phyloP scores from a whole-genome alignment of 64 coral and sea anemone genomes.

The Actinia equina region DNA sequence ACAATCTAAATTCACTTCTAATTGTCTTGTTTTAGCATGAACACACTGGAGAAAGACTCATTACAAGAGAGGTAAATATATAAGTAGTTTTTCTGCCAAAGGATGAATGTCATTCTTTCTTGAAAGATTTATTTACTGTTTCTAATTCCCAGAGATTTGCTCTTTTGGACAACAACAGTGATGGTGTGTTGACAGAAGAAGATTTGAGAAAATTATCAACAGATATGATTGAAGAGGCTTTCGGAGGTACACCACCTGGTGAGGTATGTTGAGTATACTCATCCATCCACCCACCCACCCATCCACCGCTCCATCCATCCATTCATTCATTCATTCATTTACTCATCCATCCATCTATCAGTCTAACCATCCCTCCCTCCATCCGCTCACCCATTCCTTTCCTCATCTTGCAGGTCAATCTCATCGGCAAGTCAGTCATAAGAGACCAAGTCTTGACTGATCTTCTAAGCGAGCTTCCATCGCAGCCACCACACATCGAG shows the following conservation, averaged over 20 bases:
- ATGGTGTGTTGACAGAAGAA: slow-evolving; percentile 57
- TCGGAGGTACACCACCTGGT: slow-evolving; percentile 66
- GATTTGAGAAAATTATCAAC: slow-evolving; percentile 50
- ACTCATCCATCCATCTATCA: no score
- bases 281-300: no score
- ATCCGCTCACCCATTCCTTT: neutral
- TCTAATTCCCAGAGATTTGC: slow-evolving; percentile 75
- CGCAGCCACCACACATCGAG: slow-evolving; percentile 51
- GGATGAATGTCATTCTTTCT: no score
- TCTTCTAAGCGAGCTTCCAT: slow-evolving; percentile 18
- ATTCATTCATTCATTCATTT: no score
- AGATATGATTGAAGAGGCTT: slow-evolving; percentile 54
- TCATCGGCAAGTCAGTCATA: slow-evolving; percentile 45
- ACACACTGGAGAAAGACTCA: slow-evolving; percentile 72
- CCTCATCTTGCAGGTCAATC: slow-evolving; percentile 22
- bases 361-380: no score
- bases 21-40: slow-evolving; percentile 49
- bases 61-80: slow-evolving; percentile 48
- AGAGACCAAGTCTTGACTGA: slow-evolving; percentile 21
- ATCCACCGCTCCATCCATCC: no score
- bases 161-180: slow-evolving; percentile 65
- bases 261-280: slow-evolving; percentile 36
- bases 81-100: no score
- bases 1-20: neutral
- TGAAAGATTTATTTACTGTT: neutral